A percentile compares a stretch with the other conserved stretches of the same genome.
Conservation (phyloP, 2,797 vertebrate species). For the Galagoides demidoff region DNA sequence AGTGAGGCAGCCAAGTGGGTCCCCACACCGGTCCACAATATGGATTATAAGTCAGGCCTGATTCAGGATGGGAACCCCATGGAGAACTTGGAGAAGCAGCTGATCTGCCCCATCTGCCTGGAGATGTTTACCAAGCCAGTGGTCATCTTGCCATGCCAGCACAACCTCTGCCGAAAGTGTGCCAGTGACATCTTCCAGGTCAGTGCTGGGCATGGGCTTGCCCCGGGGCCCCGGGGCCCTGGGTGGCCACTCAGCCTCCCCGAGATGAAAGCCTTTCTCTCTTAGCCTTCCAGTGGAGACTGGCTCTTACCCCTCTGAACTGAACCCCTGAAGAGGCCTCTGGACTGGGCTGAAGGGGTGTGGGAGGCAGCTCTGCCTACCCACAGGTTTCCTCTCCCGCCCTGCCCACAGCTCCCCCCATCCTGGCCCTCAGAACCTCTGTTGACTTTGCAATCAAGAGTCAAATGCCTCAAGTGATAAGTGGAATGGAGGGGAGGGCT, state of each 20-base stretch:
- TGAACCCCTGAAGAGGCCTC: background rate
- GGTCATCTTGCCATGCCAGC: slow-evolving; percentile 91
- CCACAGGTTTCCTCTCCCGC: background rate
- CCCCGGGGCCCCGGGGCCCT: background rate
- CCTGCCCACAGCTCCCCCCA: background rate
- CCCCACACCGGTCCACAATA: background rate
- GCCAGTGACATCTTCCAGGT: slow-evolving; percentile 90
- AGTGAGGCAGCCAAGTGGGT: rapidly evolving
- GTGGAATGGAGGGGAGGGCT: background rate
- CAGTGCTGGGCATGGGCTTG: background rate
- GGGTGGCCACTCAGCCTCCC: rapidly evolving
- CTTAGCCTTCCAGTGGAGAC: background rate
- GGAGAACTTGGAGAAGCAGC: slow-evolving; percentile 92
- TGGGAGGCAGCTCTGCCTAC: background rate
- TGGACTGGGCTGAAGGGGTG: background rate
- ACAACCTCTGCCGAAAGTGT: slow-evolving; percentile 91
- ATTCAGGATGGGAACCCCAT: slow-evolving; percentile 89
- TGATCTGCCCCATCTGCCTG: slow-evolving; percentile 92
- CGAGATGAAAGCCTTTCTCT: background rate
- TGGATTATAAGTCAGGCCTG: slow-evolving; percentile 90
- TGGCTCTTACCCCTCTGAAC: background rate
- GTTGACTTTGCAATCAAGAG: slow-evolving; percentile 60
- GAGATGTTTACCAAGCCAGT: slow-evolving; percentile 92
- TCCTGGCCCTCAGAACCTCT: background rate
- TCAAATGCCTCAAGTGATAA: slow-evolving; percentile 75